Percentiles rank a stretch among this genome's conserved stretches.
These are phyloP conservation scores for Euproctis similis DNA, from an alignment of 2,888 invertebrate genomes.

Conservation along the genomic window DNA sequence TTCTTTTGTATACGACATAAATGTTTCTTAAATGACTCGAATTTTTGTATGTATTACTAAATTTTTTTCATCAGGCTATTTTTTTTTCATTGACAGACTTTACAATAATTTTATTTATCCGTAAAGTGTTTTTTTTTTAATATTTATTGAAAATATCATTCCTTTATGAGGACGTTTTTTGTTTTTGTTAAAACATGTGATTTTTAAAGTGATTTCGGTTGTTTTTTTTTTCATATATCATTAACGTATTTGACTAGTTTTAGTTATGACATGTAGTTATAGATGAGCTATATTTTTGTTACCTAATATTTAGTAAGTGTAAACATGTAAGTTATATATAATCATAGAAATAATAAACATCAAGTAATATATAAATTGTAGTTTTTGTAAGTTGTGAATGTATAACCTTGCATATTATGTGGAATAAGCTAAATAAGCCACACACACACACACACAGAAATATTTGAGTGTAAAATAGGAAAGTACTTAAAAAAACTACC, in stretches of 20 bases:
- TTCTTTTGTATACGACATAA: too few relatives aligned
- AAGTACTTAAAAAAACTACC: too few relatives aligned
- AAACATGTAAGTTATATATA: conserved; percentile 58
- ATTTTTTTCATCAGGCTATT: too few relatives aligned
- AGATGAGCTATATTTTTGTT: conserved; percentile 69
- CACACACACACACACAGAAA: too few relatives aligned
- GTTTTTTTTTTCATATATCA: conserved; percentile 9
- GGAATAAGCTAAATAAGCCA: too few relatives aligned
- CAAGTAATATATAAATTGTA: conserved; percentile 38
- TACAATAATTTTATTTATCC: too few relatives aligned
- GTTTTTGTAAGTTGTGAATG: conserved; percentile 34
- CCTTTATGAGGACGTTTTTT: conserved; percentile 14
- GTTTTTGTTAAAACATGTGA: conserved; percentile 10
- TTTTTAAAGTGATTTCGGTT: conserved; percentile 18
- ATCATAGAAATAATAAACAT: conserved; percentile 64
- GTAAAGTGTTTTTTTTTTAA: conserved; percentile 1
- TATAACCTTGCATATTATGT: conserved; percentile 1
- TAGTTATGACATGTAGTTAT: conserved; percentile 28
- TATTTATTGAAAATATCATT: conserved; percentile 19
- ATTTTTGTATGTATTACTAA: too few relatives aligned
- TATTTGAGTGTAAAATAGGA: too few relatives aligned
- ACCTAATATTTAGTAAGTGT: conserved; percentile 54
- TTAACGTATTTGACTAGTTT: conserved; percentile 16
- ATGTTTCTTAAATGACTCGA: too few relatives aligned
- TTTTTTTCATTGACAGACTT: too few relatives aligned